These are phyloP conservation scores for Dallia pectoralis DNA, from an alignment of 2,797 vertebrate species.

Conservation along the genomic window DNA sequence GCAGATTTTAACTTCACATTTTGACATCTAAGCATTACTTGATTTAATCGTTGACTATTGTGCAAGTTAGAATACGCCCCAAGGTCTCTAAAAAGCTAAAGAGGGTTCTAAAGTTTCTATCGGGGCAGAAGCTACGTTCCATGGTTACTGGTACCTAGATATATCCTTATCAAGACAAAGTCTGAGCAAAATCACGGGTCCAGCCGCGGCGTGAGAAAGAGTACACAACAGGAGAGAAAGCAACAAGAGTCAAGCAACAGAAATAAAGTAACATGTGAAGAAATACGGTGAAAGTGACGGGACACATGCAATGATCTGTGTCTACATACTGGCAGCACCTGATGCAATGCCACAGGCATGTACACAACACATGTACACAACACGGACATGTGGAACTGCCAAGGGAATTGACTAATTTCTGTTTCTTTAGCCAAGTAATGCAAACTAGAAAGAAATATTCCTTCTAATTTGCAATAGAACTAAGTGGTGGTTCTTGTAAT, in stretches of 20 bases:
- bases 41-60: not conserved
- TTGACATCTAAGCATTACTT: not conserved
- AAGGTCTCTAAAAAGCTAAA: constrained; percentile 41
- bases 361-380: not conserved
- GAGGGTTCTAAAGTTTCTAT: constrained; percentile 70
- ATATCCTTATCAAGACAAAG: constrained; percentile 99
- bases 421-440: not conserved
- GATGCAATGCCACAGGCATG: not conserved
- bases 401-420: not conserved
- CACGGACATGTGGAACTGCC: not conserved
- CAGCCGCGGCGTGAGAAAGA: constrained; percentile 74
- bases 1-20: not conserved
- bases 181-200: constrained; percentile 85
- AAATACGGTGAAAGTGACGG: constrained; percentile 40
- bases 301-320: constrained; percentile 46
- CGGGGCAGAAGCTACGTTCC: constrained; percentile 72
- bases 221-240: constrained; percentile 47
- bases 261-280: constrained; percentile 60
- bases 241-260: constrained; percentile 69
- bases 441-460: not conserved
- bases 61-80: not conserved
- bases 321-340: constrained; percentile 1
- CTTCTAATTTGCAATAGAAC: not conserved
- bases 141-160: constrained; percentile 89
- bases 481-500: not conserved